phyloP scores from a whole-genome alignment of 2,113 vertebrate species.

The Sander lucioperca region DNA sequence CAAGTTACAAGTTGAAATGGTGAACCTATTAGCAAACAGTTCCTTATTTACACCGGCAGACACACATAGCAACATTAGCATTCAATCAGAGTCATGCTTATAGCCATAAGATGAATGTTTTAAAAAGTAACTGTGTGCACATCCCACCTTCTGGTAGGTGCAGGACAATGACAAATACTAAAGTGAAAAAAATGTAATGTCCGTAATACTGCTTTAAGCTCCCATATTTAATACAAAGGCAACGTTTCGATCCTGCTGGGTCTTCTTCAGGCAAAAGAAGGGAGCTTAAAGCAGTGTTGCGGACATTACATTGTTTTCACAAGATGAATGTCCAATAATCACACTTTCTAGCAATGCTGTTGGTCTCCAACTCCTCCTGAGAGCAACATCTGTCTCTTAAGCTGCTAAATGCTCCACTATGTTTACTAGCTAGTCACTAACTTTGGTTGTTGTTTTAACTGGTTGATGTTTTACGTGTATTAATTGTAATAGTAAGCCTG shows the following conservation, averaged over 20 bases:
- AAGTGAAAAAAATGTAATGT: too few relatives aligned
- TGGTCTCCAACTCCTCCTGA: neutral
- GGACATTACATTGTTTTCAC: too few relatives aligned
- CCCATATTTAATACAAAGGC: too few relatives aligned
- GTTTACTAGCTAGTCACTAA: neutral
- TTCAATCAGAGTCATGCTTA: neutral
- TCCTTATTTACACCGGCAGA: neutral
- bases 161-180: too few relatives aligned
- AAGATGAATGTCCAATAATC: neutral
- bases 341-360: neutral
- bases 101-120: too few relatives aligned
- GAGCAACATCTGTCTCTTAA: neutral
- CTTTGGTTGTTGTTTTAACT: neutral
- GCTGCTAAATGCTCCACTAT: neutral
- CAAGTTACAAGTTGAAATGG: neutral
- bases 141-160: too few relatives aligned
- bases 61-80: neutral
- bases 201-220: too few relatives aligned
- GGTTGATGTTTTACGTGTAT: neutral
- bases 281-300: too few relatives aligned
- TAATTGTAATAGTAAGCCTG: neutral
- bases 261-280: too few relatives aligned
- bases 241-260: too few relatives aligned
- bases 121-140: too few relatives aligned
- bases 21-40: neutral